Base-by-base conservation (phyloP, 2,797 vertebrate species). In the Falco berigora region DNA sequence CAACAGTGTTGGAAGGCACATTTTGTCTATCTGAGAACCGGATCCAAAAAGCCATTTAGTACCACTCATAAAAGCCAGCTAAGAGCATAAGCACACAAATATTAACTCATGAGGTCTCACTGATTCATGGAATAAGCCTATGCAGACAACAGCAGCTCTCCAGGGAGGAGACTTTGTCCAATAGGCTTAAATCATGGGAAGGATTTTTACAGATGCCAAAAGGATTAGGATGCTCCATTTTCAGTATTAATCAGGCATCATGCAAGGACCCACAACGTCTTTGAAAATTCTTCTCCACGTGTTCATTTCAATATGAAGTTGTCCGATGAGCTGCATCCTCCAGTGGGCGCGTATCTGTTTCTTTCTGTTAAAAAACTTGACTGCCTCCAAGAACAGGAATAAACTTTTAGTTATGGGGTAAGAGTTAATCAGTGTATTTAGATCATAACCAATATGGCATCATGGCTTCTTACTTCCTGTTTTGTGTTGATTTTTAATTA, bases 401-500 rank as follows among this genome's bases (percentile, higher is more conserved):
- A 80, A 88, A 58, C 58, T 50, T 69, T 92, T 59, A 83, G 68
- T 75, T 85, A 95, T 38, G 53, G 79, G 42, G 42, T 40, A 85
- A 67, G 64, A 71, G 30, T 71, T 75, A 91, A 90, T 74, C 63
- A 68, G 77, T 55, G 34, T 59, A 40, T 76, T 81, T 78, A 79
- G 92, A 73, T 79, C 80, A 76, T 36, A 92, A 89, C 74, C 84
- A 93, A 44, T 61, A 73, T 36, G 61, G 61, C 49, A 62, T 68
- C 94, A 82, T 1, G 34, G 15, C 19, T 8, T 94, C 86, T 89
- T 53, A 58, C 50, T 96, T 93, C 96, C 93, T 83, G 78, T 74
- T 93, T 90, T 90, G 30, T 92, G 92, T 87, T 96, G 94, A 89
- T 83, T 94, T 96, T 96, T 97, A 94, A 95, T 97, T 96, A 97